Conservation (phyloP, 2,888 invertebrate species). For the Lasioglossum malachurum region DNA sequence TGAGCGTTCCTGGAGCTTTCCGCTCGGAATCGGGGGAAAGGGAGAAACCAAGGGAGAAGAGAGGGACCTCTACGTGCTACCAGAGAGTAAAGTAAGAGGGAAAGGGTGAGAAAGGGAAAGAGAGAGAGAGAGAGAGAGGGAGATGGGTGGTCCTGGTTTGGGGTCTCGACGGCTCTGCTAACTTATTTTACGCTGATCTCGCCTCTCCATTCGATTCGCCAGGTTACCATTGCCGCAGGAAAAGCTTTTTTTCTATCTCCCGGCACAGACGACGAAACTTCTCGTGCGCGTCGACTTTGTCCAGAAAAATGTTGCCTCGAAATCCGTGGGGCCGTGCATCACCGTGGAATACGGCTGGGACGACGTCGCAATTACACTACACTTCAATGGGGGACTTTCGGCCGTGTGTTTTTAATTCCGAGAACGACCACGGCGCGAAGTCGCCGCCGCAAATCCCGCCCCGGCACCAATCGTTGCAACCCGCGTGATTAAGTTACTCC, state of each 20-base stretch:
- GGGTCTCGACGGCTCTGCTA: slow-evolving; percentile 68
- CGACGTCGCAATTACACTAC: slow-evolving; percentile 45
- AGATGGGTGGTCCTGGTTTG: slow-evolving; percentile 35
- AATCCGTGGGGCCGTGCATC: slow-evolving; percentile 56
- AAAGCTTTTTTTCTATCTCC: slow-evolving; percentile 52
- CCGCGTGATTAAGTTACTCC: background rate
- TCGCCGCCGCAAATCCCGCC: slow-evolving; percentile 13
- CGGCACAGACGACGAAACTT: slow-evolving; percentile 56
- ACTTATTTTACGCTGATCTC: slow-evolving; percentile 76
- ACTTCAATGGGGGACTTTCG: slow-evolving; percentile 45
- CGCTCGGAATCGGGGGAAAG: slow-evolving; percentile 34
- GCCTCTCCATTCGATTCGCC: slow-evolving; percentile 73
- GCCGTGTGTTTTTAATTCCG: slow-evolving; percentile 43
- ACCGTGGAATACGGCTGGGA: slow-evolving; percentile 28
- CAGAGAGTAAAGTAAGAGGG: slow-evolving; percentile 13
- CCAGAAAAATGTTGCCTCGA: slow-evolving; percentile 57
- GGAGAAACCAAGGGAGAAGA: slow-evolving; percentile 17
- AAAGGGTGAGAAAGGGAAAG: slow-evolving; percentile 4
- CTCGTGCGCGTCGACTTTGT: slow-evolving; percentile 56
- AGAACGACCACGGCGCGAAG: slow-evolving; percentile 38
- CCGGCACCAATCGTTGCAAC: background rate
- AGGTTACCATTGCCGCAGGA: slow-evolving; percentile 63
- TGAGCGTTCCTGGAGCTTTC: slow-evolving; percentile 70
- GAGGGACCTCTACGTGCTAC: slow-evolving; percentile 8
- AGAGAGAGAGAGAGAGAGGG: slow-evolving; percentile 4